Evolutionary conservation across 2,113 vertebrate species (phyloP), one percentile per base, ranked within the genome.

Genomic region (Clupea harengus): DNA sequence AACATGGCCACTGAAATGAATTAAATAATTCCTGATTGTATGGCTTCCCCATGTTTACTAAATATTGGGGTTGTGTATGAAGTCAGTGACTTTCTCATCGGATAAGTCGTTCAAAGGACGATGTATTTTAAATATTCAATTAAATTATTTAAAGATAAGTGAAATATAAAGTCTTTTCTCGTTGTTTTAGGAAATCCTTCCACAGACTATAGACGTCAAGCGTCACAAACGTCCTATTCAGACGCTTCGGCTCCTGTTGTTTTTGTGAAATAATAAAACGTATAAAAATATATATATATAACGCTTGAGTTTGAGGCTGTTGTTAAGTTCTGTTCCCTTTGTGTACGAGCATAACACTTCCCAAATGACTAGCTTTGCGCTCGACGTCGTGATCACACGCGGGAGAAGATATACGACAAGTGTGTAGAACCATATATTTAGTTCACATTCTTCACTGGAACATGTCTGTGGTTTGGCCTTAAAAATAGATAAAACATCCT

Each of bases 1-100:
- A 83, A 83, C 82, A 83, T 83, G 82, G 82, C 82, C 52, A 83
- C 82, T 83, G 49, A 50, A 57, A 83, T 57, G n/a, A 67, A 67
- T 28, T 67, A 67, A 67, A 28, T 67, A 67, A 67, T 67, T 67
- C 64, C 64, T 67, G n/a, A 28, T 67, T 28, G 64, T 67, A 60
- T 22, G n/a, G 25, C n/a, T 25, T 67, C 64, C 6, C 7, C 64
- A 9, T 67, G n/a, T 67, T 25, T 67, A 25, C 64, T 28, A 28
- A 7, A 67, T 7, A 67, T 11, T 60, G 18, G 54, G 54, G 54
- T 22, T 25, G 22, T 54, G 50, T 64, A 28, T 67, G 7, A 67
- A 67, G 64, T 67, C 11, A 67, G 10, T 67, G 6, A 11, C n/a
- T n/a, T 54, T 0, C 6, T n/a, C 28, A 67, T 28, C 64, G 64